phyloP scores from a whole-genome alignment of 2,113 vertebrate species.

The Xenopus laevis region DNA sequence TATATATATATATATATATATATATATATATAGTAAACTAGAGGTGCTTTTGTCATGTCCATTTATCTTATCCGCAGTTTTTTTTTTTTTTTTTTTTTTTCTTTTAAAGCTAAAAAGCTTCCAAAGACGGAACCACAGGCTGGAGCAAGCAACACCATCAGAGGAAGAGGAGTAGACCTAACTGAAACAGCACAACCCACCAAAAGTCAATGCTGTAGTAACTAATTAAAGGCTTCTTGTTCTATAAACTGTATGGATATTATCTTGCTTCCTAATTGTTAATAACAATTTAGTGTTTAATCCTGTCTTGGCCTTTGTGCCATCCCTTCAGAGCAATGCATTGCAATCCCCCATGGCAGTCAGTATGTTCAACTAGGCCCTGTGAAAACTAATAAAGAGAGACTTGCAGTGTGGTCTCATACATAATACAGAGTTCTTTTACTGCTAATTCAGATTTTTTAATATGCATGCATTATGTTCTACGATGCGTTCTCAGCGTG shows the following conservation, averaged over 20 bases:
- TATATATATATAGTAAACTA: too few relatives aligned
- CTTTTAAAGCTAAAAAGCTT: slow-evolving; percentile 83
- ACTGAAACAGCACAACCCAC: slow-evolving; percentile 87
- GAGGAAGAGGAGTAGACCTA: slow-evolving; percentile 92
- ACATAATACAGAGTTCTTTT: slow-evolving; percentile 84
- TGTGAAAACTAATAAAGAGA: slow-evolving; percentile 77
- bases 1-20: too few relatives aligned
- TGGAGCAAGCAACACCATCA: slow-evolving; percentile 70
- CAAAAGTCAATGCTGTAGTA: slow-evolving; percentile 92
- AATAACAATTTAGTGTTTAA: slow-evolving; percentile 70
- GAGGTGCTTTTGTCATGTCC: too few relatives aligned
- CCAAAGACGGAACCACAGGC: slow-evolving; percentile 93
- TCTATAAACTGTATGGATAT: slow-evolving; percentile 65
- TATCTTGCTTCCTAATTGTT: slow-evolving; percentile 72
- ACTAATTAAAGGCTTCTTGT: slow-evolving; percentile 77
- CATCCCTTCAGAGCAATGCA: slow-evolving; percentile 26
- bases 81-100: slow-evolving; percentile 28
- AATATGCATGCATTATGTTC: slow-evolving; percentile 91
- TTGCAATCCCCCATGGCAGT: slow-evolving; percentile 23
- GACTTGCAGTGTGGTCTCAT: slow-evolving; percentile 86
- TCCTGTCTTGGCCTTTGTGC: slow-evolving; percentile 28
- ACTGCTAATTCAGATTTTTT: slow-evolving; percentile 70
- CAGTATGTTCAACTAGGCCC: slow-evolving; percentile 58
- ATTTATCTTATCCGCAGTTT: background rate
- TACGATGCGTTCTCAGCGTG: slow-evolving; percentile 53